Evolutionary conservation across 2,888 invertebrate genomes (phyloP), one percentile per base, ranked within the genome.

Genomic region (Watsonalla binaria): DNA sequence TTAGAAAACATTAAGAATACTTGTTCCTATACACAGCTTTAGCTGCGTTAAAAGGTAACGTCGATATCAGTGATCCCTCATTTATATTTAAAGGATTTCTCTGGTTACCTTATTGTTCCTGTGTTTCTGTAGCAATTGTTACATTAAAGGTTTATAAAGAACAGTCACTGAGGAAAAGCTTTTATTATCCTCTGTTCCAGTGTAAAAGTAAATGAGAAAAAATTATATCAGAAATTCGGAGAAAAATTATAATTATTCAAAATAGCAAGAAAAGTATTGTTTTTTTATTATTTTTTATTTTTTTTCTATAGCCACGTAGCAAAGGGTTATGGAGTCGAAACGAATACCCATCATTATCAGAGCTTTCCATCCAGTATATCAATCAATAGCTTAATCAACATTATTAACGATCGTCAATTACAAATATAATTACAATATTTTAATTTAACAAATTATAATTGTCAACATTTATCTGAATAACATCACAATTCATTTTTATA

Each of bases 401-500:
- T 60, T 55, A 72, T 76, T 73, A 70, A 67, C 61, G 62, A 61
- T 68, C 42, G 70, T 71, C 57, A 69, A 80, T 82, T 79, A 79
- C 39, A 49, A 14, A 49, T 15, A 37, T 49, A 76, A 75, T 79
- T 81, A 79, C 77, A 5, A 42, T 42, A 42, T 73, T 80, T 85
- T 82, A 84, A 72, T 70, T 76, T 74, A 80, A 86, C 83, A 85
- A 87, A 87, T 86, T 78, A 83, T 84, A 80, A 68, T 78, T 70
- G 68, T 81, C 80, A 87, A 87, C 84, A 80, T 85, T 84, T 72
- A 82, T 82, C 74, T 80, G 83, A 82, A 67, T 66, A 66, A 87
- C 86, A 90, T 90, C 90, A 90, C 90, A 90, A 80, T 90, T 74
- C 76, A 42, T 42, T 82, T 82, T 82, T 84, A 86, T 76, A 84